Base-by-base conservation (phyloP, 30 jellyfish, hydroid and myxozoan species). In the Hydractinia echinata region DNA sequence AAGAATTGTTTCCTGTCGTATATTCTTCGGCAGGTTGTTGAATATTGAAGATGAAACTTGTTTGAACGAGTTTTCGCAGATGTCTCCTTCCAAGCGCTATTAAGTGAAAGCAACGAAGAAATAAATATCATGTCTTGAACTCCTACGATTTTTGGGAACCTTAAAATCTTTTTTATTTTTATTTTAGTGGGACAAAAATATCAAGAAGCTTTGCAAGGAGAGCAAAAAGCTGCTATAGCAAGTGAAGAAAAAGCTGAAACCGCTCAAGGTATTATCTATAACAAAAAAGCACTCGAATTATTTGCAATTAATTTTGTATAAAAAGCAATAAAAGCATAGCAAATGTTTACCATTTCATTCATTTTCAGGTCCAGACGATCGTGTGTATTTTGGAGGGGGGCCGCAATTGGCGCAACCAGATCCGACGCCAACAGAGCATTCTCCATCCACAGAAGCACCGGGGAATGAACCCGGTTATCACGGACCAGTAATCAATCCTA, bases 401-500 rank as follows among this genome's bases (percentile, higher is more conserved):
- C 20, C 85, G 18, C 77, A 77, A 30, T 21, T 18, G 4, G 51
- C 73, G 18, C 30, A 54, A 6, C 85, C 85, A 19, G 85, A 77
- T 14, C 85, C 85, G 8, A 77, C 15, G 55, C 85, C 85, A 8
- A 77, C 85, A 16, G 80, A 77, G 10, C 50, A 77, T n/a, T 49
- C 85, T 54, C 85, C 85, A 16, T 54, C 76, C 8, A 61, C 39
- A 18, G 62, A 79, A 9, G 30, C 53, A 9, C 51, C 39, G 19
- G 51, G 39, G 39, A n/a, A 44, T n/a, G 93, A 83, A 51, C 79
- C 84, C 70, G 66, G 79, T 21, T 79, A 73, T 52, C 94, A 83
- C 51, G 98, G 98, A 4, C 96, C 98, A 9, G 74, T 73, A 18
- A 62, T 92, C 66, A 87, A 84, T 79, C 96, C 99, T 4, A 83